Evolutionary conservation across 2,888 invertebrate species (phyloP).

Genomic region (Leistus spinibarbis): DNA sequence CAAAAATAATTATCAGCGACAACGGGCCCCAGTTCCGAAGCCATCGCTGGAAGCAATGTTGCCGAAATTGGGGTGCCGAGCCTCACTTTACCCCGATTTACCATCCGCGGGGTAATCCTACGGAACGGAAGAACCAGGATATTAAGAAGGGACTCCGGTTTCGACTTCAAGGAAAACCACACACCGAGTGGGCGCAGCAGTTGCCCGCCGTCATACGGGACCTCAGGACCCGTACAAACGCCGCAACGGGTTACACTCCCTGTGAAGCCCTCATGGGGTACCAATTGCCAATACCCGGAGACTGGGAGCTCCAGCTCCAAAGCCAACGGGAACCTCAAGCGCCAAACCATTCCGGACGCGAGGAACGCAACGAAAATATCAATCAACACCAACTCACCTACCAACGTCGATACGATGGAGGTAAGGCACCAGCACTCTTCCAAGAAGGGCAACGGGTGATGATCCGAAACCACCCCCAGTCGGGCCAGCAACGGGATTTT

Average conservation of each 20-base stretch:
- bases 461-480: background rate
- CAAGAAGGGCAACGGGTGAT: background rate
- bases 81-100: constrained; percentile 41
- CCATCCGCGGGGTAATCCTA: constrained; percentile 44
- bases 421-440: background rate
- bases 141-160: constrained; percentile 44
- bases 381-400: background rate
- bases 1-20: constrained; percentile 22
- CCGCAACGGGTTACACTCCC: constrained; percentile 5
- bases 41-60: background rate
- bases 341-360: background rate
- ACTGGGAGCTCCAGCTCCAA: background rate
- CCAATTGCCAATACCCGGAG: background rate
- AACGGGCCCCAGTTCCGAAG: constrained; percentile 34
- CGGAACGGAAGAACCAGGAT: constrained; percentile 44
- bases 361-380: background rate
- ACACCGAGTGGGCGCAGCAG: background rate
- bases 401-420: background rate
- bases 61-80: constrained; percentile 19
- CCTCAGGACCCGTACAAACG: background rate
- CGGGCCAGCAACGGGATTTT: background rate
- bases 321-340: background rate
- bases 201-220: background rate
- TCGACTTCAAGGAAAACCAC: constrained; percentile 14
- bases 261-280: background rate